Evolutionary conservation across 53 echinoderm and acorn worm genomes (phyloP).

Genomic region (Luidia sarsii): DNA sequence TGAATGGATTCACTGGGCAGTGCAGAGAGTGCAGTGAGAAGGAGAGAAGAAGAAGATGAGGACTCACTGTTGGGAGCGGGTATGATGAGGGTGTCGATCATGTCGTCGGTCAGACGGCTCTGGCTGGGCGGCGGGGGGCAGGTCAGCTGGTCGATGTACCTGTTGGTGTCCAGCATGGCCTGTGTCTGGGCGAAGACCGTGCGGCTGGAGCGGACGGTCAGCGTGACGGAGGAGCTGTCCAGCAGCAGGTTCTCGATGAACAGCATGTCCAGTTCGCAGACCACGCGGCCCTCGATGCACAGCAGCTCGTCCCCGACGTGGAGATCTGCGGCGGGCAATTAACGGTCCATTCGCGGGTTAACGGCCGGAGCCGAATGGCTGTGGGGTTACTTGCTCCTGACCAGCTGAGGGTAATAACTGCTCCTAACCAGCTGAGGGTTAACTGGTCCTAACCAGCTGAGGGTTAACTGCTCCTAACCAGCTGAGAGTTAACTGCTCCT

Average conservation of each 20-base stretch:
- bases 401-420: too few relatives aligned
- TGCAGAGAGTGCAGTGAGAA: too few relatives aligned
- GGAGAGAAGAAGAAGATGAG: neutral
- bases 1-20: too few relatives aligned
- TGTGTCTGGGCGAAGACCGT: slow-evolving; percentile 90
- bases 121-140: slow-evolving; percentile 95
- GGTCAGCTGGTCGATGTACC: slow-evolving; percentile 90
- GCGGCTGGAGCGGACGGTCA: slow-evolving; percentile 93
- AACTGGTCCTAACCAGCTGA: too few relatives aligned
- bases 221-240: slow-evolving; percentile 66
- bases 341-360: too few relatives aligned
- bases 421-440: too few relatives aligned
- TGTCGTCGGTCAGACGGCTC: slow-evolving; percentile 87
- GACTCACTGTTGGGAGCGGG: slow-evolving; percentile 80
- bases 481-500: too few relatives aligned
- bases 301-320: slow-evolving; percentile 95
- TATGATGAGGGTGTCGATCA: slow-evolving; percentile 84
- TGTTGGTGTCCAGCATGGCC: slow-evolving; percentile 91
- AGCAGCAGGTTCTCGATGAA: slow-evolving; percentile 89
- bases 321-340: too few relatives aligned
- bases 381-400: too few relatives aligned
- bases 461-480: too few relatives aligned
- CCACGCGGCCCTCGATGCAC: slow-evolving; percentile 87
- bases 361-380: too few relatives aligned
- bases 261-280: slow-evolving; percentile 95